Evolutionary conservation across 2,888 invertebrate genomes (phyloP), one percentile per base, ranked within the genome.

Genomic region (Dasypogon diadema): DNA sequence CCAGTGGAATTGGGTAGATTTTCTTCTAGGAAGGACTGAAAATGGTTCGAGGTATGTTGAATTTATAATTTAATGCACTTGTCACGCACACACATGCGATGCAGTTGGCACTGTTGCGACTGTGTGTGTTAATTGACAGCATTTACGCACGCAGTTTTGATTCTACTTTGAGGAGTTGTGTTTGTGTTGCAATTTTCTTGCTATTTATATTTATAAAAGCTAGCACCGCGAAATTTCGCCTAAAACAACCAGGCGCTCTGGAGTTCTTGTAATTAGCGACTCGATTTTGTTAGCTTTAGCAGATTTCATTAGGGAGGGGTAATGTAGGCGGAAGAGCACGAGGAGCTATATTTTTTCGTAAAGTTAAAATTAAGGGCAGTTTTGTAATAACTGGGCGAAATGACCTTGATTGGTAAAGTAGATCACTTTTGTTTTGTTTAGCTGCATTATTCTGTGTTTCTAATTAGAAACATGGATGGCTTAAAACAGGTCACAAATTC

Each of bases 11-110:
- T 24, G 12, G 30, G n/a, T n/a, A 16, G n/a, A 10, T 48, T 68
- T 68, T 68, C 8, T 51, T 68, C 14, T 24, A 16, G 26, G 48
- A 70, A 21, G 1, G 12, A 48, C 68, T n/a, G 51, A 77, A 72
- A 74, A 77, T 77, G 77, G 77, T 77, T 73, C 75, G 77, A 77
- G 77, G 77, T 77, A 77, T 72, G 77, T 77, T 5, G n/a, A 34
- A n/a, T 54, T 70, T 18, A 16, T 18, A 18, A 34, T 21, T 54
- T 70, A 21, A 16, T 18, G 30, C 70, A 30, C 34, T 70, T 51
- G 30, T n/a, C 42, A 42, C 12, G n/a, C n/a, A 34, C 22, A 18
- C 12, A 22, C 42, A 42, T 48, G 16, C 5, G 16, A 6, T 30
- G 30, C 8, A 18, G 5, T 54, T 54, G 48, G 14, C 16, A 48